Evolutionary conservation across 2,888 invertebrate species (phyloP), one percentile per base, ranked within the genome.

Genomic region (Chaitophorus viminalis): DNA sequence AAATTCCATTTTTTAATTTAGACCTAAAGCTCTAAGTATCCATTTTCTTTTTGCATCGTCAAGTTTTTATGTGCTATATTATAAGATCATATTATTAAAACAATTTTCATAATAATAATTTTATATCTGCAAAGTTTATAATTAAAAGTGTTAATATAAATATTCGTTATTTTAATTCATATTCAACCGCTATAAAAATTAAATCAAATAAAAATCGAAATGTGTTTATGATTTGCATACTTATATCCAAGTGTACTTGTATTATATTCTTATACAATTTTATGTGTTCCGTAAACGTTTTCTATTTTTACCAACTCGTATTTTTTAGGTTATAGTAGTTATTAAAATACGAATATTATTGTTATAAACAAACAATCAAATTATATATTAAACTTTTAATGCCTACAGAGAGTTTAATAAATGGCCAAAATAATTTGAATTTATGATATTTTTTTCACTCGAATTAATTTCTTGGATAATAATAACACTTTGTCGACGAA

Each of bases 341-440:
- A 70, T 31, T 70, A 70, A 29, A 14, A 29, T 29, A 14, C 11
- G 39, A 46, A 60, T 25, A 29, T 17, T 65, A 3, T 36, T 65
- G n/a, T 79, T 60, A 60, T 46, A 18, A 14, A 0, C 60, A 60
- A 33, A 78, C 17, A 14, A 60, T 78, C 36, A 36, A 79, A 60
- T 14, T 52, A 4, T 8, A 25, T 60, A 78, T 54, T 54, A 33
- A 77, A 18, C 60, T 8, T 68, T n/a, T 70, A 29, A 70, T 17
- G 36, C 33, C 36, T 60, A 17, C 17, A 18, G 8, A 36, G 18
- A 17, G 17, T 79, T n/a, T 78, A 36, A 79, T 65, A 65, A n/a
- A 79, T 36, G n/a, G 17, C n/a, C 17, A 60, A 60, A 79, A 36
- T 79, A 79, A 65, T 79, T 36, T 79, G 6, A 79, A 60, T 60